A percentile compares a stretch with the other conserved stretches of the same genome.
These are phyloP conservation scores for Notamacropus eugenii DNA, from an alignment of 2,797 vertebrate genomes.

Conservation along the genomic window DNA sequence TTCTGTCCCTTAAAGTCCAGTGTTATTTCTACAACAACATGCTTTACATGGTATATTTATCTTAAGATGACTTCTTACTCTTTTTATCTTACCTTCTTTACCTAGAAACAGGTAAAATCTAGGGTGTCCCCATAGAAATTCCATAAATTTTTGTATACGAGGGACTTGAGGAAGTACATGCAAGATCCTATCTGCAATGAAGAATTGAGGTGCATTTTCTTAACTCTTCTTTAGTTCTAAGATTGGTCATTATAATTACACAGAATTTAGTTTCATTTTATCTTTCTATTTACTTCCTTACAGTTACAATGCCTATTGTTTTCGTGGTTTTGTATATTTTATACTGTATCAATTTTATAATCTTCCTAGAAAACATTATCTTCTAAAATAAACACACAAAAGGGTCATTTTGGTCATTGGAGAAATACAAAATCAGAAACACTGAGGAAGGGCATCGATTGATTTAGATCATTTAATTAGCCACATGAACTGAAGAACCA, in stretches of 20 bases:
- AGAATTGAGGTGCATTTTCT: not conserved
- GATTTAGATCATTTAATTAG: not conserved
- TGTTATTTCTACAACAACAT: not conserved
- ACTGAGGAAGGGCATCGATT: not conserved
- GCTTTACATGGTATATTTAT: not conserved
- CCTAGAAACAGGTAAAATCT: not conserved
- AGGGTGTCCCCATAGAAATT: not conserved
- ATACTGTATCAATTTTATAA: not conserved
- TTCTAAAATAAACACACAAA: conserved; percentile 8
- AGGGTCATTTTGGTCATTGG: conserved; percentile 11
- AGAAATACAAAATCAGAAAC: conserved; percentile 40
- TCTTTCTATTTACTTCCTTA: not conserved
- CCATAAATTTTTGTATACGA: not conserved
- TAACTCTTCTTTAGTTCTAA: not conserved
- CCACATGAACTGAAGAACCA: not conserved
- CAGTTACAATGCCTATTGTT: not conserved
- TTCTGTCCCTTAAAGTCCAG: not conserved
- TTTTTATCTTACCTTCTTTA: no score
- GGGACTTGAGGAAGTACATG: not conserved
- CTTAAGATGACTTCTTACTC: not conserved
- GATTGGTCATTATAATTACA: not conserved
- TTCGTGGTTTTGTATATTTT: not conserved
- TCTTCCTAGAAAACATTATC: not conserved
- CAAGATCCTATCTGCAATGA: not conserved
- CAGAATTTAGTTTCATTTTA: not conserved